Percentiles rank a stretch among this genome's conserved stretches.
phyloP scores from a whole-genome alignment of 2,113 vertebrate genomes.

The Cygnus atratus region DNA sequence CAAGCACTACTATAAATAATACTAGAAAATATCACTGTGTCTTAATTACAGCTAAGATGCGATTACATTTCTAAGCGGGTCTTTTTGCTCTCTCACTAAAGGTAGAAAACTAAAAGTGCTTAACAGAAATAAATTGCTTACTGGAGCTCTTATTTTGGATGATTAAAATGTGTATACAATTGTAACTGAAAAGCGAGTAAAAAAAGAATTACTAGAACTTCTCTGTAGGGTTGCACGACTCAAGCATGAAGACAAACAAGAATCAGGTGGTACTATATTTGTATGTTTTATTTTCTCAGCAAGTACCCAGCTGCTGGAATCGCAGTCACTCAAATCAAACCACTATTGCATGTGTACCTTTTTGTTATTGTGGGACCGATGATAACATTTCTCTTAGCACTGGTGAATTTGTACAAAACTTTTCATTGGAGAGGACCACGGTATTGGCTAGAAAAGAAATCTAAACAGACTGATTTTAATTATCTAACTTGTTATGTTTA shows the following conservation, averaged over 20 bases:
- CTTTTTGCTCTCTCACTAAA: background rate
- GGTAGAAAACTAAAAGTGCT: background rate
- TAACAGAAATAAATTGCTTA: background rate
- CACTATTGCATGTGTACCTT: background rate
- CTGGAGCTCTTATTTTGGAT: background rate
- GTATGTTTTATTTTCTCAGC: background rate
- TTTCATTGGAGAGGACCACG: background rate
- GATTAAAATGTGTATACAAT: background rate
- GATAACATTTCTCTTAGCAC: background rate
- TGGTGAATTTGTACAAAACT: background rate
- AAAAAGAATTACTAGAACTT: background rate
- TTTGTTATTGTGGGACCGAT: background rate
- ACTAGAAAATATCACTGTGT: background rate
- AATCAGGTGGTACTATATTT: background rate
- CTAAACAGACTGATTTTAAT: background rate
- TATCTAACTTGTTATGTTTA: background rate
- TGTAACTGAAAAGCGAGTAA: background rate
- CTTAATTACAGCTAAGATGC: background rate
- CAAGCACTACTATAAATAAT: background rate
- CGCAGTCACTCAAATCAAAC: background rate
- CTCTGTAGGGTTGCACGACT: background rate
- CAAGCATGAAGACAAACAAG: background rate
- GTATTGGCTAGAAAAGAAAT: background rate
- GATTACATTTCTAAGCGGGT: background rate
- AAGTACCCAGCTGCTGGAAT: background rate